Conservation (phyloP, 2,113 vertebrate genomes). For the Microcebus jonahi region DNA sequence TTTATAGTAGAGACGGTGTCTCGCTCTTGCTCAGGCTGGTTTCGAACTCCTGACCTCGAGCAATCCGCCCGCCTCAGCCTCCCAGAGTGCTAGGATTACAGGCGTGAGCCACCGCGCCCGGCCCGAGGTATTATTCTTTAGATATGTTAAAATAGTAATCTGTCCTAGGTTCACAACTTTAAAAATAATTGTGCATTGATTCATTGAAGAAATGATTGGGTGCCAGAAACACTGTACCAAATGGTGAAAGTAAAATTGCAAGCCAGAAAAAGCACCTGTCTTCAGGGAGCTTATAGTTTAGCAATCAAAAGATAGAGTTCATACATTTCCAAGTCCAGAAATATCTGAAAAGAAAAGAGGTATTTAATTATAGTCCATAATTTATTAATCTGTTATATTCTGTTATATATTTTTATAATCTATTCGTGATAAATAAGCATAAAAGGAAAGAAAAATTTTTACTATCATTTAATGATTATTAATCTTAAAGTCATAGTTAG, state of each 20-base stretch:
- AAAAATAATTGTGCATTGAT: background rate
- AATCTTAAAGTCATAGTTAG: background rate
- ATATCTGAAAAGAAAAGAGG: background rate
- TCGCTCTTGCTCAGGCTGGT: too few species aligned
- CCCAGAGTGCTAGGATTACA: too few species aligned
- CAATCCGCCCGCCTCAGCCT: too few species aligned
- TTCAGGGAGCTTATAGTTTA: background rate
- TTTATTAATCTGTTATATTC: background rate
- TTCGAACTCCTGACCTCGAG: too few species aligned
- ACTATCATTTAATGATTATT: background rate
- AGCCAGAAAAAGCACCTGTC: background rate
- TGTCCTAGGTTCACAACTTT: background rate
- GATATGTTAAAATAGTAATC: background rate
- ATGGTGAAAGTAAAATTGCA: background rate
- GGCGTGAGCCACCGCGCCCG: too few species aligned
- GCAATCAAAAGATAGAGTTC: background rate
- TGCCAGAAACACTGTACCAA: background rate
- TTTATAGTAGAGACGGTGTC: too few species aligned
- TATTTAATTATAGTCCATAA: background rate
- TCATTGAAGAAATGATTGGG: background rate
- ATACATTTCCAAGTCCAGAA: background rate
- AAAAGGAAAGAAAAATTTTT: slow-evolving; percentile 23
- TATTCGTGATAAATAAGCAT: background rate
- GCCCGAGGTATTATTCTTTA: background rate
- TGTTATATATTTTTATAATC: background rate